Evolutionary conservation across 1,140 invertebrate genomes (phyloP).

Genomic region (Globodera rostochiensis): DNA sequence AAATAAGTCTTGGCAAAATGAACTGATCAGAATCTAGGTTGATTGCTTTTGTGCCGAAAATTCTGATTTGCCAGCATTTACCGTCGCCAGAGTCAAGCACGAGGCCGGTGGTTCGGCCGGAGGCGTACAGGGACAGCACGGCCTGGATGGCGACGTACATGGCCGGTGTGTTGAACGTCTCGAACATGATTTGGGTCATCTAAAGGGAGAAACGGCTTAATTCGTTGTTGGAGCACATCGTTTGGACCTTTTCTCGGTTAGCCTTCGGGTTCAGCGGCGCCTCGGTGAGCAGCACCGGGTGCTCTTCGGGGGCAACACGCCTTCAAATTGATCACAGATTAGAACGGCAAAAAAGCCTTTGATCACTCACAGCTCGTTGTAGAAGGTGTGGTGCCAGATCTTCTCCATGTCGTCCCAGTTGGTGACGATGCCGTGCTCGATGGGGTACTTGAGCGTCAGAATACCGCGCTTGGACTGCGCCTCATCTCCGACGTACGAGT

Average conservation of each 20-base stretch:
- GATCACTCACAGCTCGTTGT: constrained; percentile 77
- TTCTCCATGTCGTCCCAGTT: constrained; percentile 98
- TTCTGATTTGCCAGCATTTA: constrained; percentile 66
- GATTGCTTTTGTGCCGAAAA: constrained; percentile 55
- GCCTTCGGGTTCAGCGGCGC: constrained; percentile 88
- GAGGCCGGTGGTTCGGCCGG: constrained; percentile 65
- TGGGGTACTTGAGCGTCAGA: constrained; percentile 90
- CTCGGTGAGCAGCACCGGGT: constrained; percentile 86
- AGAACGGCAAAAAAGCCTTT: constrained; percentile 5
- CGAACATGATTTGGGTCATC: constrained; percentile 78
- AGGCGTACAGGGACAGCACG: constrained; percentile 66
- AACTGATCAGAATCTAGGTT: too few relatives aligned
- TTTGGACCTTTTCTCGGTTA: constrained; percentile 77
- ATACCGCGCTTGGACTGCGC: constrained; percentile 89
- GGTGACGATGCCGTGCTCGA: constrained; percentile 89
- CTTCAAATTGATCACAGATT: constrained; percentile 45
- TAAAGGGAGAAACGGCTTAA: constrained; percentile 46
- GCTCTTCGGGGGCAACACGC: constrained; percentile 88
- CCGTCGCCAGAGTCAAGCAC: constrained; percentile 66
- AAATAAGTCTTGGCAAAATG: background rate
- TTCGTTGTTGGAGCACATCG: constrained; percentile 22
- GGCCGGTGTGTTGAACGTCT: constrained; percentile 72
- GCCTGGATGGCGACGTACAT: constrained; percentile 67
- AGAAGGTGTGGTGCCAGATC: constrained; percentile 94
- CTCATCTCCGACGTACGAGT: constrained; percentile 94